Evolutionary conservation across 2,888 invertebrate species (phyloP), one percentile per base, ranked within the genome.

Genomic region (Phytoseiulus persimilis): DNA sequence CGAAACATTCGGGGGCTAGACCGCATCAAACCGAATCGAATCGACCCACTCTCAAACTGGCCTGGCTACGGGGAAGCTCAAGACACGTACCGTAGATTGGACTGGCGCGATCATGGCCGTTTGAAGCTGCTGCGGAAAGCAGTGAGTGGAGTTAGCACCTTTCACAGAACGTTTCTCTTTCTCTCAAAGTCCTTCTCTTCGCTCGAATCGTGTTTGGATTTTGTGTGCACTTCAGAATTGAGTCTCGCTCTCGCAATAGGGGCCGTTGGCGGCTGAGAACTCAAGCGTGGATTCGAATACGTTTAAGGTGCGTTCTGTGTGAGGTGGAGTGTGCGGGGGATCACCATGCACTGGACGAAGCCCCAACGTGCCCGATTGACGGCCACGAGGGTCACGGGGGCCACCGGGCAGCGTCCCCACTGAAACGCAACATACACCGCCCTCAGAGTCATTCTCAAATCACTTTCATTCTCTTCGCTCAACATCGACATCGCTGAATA

Each of bases 1-100:
- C 65, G 18, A 28, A 65, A 65, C 65, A 23, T 65, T 65, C 65
- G 28, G 5, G 65, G 14, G 65, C 18, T 1, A 2, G 18, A 28
- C 65, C 14, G 1, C 18, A 65, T 65, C 5, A 28, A 65, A 23
- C 28, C 65, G 65, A 65, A 23, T 65, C 65, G 87, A 28, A 87
- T 32, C 83, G 33, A 83, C 87, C 11, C 39, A 18, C 87, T 28
- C 32, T 39, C 32, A 87, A 33, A 87, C 31, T 32, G 45, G 87
- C 87, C 33, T 9, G 28, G 45, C 32, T n/a, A 31, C 45, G n/a
- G 5, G 32, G 33, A 45, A 33, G 87, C 32, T 45, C 45, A 87
- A 31, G n/a, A 39, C 87, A 87, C 33, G 87, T 87, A 87, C 87
- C 87, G 32, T 87, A 87, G 33, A 33, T 87, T n/a, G 87, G 33